Evolutionary conservation across 2,888 invertebrate genomes (phyloP), one percentile per base, ranked within the genome.

Genomic region (Drosophila longiperda): DNA sequence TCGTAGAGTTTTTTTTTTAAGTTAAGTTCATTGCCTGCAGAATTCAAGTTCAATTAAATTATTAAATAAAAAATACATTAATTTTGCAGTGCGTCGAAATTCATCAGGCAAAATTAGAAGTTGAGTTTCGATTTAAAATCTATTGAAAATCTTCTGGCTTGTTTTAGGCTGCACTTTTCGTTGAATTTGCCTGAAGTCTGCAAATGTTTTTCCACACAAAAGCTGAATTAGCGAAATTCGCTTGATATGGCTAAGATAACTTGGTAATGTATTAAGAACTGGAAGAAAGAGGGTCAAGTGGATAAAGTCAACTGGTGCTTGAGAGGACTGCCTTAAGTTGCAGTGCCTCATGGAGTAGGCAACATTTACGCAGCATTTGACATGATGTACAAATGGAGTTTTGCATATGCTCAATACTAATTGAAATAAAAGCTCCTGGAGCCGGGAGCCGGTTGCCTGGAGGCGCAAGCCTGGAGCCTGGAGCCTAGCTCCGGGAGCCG

Each of bases 361-460:
- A 55, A 23, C 42, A 62, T 29, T 70, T 61, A 53, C 23, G 52
- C 54, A 34, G 20, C 53, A n/a, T 48, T 60, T 52, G 29, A 38
- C 15, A 36, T 45, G 11, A 12, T 26, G 36, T 50, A 66, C 52
- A 33, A 70, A 68, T 72, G 66, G 65, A 20, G 73, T 73, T 81
- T 72, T 72, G 69, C 75, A 78, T 67, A 68, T 71, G 73, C 73
- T 70, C 72, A 68, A 76, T 83, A 73, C 75, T 84, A 84, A 84
- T 86, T 83, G 83, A 86, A 86, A 80, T 80, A 64, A 86, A 84
- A 83, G 78, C 66, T 26, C 49, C 49, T 67, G 58, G 68, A 78
- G 73, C 66, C 68, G 29, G 50, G 29, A 2, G 3, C 33, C 33
- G 5, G 11, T 11, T 0, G 29, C 29, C 29, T 4, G 6, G 12